Evolutionary conservation across 2,113 vertebrate genomes (phyloP), one percentile per base, ranked within the genome.

Genomic region (Myodes glareolus): DNA sequence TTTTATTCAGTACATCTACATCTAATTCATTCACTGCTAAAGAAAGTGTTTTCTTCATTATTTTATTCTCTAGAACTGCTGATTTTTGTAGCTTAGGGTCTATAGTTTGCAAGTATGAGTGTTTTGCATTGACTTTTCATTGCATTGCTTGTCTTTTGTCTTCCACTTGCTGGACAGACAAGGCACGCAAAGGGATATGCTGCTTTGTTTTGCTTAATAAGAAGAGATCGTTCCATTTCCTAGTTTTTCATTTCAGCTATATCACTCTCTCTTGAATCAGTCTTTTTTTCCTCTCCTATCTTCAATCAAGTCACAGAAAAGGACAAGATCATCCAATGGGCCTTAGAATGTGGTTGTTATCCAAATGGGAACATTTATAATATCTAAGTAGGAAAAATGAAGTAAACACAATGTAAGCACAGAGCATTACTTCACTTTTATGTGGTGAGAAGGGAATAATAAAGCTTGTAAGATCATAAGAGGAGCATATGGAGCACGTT

Each of bases 331-430:
- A 96, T 36, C 91, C 25, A 97, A 45, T 1, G 95, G 55, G 39
- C n/a, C 92, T 94, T 6, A 90, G 88, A 97, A 95, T 96, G 31
- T 77, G 96, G 47, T 92, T 98, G 47, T 92, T 97, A 98, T 94
- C 94, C 93, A 93, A 97, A 97, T 81, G 63, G 81, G 39, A 98
- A 13, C 42, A 98, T 98, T 97, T 98, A 31, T 76, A 97, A 95
- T 92, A 96, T 80, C 50, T 96, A 96, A 97, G 52, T 39, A 95
- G 75, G 97, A 97, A 97, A 97, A 97, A 91, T 80, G 17, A 96
- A 0, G 0, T 92, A 98, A 98, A 97, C 72, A 98, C 97, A 96
- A 96, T 97, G 5, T 93, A 96, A 97, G 45, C 91, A 94, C 14
- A 96, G 55, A 78, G 94, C 95, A 96, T 42, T 97, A 17, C 84